Conservation (phyloP, 2,888 invertebrate genomes). For the Dryococelus australis region DNA sequence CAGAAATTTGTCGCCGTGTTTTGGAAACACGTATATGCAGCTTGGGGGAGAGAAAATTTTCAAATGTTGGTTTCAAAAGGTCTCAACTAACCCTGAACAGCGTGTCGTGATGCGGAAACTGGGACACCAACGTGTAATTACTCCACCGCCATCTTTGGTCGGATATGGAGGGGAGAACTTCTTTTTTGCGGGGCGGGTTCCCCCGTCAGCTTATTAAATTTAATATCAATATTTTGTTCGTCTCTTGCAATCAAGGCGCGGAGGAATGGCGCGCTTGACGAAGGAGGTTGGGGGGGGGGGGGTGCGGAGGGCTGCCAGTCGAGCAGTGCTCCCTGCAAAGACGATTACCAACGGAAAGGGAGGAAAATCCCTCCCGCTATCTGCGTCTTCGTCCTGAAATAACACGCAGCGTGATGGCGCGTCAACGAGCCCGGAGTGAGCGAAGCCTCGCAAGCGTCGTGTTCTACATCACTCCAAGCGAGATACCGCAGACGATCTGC, state of each 20-base stretch:
- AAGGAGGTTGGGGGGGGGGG: neutral
- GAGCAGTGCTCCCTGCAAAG: neutral
- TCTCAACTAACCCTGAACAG: too few species aligned
- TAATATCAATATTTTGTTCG: conserved; percentile 16
- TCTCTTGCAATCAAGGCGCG: neutral
- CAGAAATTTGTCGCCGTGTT: too few species aligned
- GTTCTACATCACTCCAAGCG: too few species aligned
- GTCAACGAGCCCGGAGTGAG: too few species aligned
- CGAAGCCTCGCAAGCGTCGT: too few species aligned
- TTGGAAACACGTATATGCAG: too few species aligned
- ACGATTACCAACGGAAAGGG: neutral
- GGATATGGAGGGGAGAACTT: neutral
- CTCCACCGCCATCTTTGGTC: neutral
- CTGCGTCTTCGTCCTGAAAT: neutral
- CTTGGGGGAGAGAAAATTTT: too few species aligned
- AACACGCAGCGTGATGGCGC: neutral
- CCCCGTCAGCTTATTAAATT: neutral
- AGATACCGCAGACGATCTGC: too few species aligned
- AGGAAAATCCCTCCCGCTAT: neutral
- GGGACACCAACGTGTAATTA: neutral
- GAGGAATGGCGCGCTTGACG: too few species aligned
- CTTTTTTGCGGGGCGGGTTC: neutral
- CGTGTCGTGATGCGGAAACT: too few species aligned
- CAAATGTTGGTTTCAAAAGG: too few species aligned
- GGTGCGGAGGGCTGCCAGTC: neutral